Base-by-base conservation (phyloP, 2,797 vertebrate genomes). In the Fistularia commersonii region DNA sequence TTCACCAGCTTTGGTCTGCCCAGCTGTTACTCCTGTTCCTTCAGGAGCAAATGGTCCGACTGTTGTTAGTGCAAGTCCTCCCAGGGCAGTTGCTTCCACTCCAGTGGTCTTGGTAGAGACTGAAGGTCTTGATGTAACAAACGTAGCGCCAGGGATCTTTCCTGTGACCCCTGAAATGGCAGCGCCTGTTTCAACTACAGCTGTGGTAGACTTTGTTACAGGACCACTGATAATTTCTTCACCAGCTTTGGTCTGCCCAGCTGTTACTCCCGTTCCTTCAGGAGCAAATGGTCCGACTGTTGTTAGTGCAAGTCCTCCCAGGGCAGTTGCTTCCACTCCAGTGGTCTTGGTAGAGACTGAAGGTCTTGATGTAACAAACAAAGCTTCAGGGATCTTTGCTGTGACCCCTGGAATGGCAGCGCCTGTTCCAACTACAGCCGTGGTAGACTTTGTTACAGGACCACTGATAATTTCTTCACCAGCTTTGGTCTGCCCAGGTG, bases 341-440 rank as follows among this genome's bases (percentile, higher is more conserved):
- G 40, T 54, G 3, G 51, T 62, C 6, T 14, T 36, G 3, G 60
- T 63, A 3, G 0, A 6, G n/a, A 41, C 47, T 32, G 47, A 38
- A 0, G 57, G 9, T 6, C 3, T 32, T 10, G 57, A 52, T 32
- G 44, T 41, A 7, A 38, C 40, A 12, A 33, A 33, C 33, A 51
- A 44, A 13, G 43, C 47, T 37, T 42, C 50, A 10, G 36, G 41
- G 7, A 32, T 8, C 12, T 31, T n/a, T 44, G 58, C 53, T 38
- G 50, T 37, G 3, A 11, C 8, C 2, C 2, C 1, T 3, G 45
- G 7, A 1, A 32, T 11, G 15, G 33, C n/a, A 0, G 50, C 39
- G 8, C 45, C 54, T 6, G 33, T 42, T 48, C 53, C 39, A 48
- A 14, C 14, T 12, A 40, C 10, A 43, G 3, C 7, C 33, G 58